These are phyloP conservation scores for Rhopilema esculentum DNA, from an alignment of 30 jellyfish, hydroid and myxozoan species.

Conservation along the genomic window DNA sequence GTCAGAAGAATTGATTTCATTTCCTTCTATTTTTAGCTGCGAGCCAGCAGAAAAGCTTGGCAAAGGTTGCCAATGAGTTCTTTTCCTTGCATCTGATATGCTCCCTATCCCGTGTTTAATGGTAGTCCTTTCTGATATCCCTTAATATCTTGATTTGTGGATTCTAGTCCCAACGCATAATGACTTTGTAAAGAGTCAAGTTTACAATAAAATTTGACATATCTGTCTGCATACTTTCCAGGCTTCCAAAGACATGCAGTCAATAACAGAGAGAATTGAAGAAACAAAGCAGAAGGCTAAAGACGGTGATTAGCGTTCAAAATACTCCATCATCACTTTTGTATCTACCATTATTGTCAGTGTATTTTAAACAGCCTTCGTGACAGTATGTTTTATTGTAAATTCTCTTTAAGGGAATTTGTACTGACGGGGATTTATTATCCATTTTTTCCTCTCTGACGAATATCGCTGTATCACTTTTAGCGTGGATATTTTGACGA, in stretches of 20 bases:
- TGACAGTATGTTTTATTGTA: too few relatives aligned
- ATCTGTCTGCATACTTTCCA: neutral
- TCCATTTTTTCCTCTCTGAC: too few relatives aligned
- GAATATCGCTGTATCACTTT: too few relatives aligned
- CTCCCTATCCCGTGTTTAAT: neutral
- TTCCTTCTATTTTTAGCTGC: too few relatives aligned
- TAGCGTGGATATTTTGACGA: too few relatives aligned
- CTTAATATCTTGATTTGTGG: too few relatives aligned
- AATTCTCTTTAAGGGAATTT: too few relatives aligned
- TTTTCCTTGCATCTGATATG: neutral
- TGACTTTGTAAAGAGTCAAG: neutral
- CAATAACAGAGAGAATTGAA: conserved; percentile 71
- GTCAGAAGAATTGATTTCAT: too few relatives aligned
- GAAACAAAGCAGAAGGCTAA: conserved; percentile 48
- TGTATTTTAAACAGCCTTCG: too few relatives aligned
- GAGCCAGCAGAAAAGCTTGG: conserved; percentile 22
- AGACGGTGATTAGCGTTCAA: conserved; percentile 50
- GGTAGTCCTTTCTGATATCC: too few relatives aligned
- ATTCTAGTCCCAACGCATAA: too few relatives aligned
- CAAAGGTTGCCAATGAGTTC: neutral
- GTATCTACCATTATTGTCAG: neutral
- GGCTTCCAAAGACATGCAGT: conserved; percentile 87
- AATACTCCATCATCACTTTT: neutral
- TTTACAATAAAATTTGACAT: neutral
- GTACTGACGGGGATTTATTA: too few relatives aligned